phyloP scores from a whole-genome alignment of 2,888 invertebrate genomes.

The Megaustenia siamemsis region DNA sequence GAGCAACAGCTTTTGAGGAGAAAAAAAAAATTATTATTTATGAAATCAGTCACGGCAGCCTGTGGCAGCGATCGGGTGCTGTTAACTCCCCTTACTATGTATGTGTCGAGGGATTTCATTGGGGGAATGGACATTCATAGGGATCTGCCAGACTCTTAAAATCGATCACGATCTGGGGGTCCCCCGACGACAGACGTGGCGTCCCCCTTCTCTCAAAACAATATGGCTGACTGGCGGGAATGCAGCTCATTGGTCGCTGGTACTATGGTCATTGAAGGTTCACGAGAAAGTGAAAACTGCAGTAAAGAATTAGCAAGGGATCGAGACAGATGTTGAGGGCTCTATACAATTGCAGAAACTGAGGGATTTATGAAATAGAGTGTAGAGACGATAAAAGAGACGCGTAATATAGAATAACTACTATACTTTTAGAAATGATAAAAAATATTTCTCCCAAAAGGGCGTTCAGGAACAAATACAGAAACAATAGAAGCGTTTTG shows the following conservation, averaged over 20 bases:
- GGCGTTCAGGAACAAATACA: too few species aligned
- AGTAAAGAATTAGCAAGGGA: background rate
- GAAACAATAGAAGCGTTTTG: too few species aligned
- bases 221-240: constrained; percentile 24
- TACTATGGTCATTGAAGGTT: constrained; percentile 1
- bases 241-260: constrained; percentile 37
- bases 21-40: constrained; percentile 40
- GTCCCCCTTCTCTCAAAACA: background rate
- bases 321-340: too few species aligned
- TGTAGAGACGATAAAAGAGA: too few species aligned
- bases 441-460: too few species aligned
- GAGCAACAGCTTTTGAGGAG: background rate
- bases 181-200: constrained; percentile 19
- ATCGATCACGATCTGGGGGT: constrained; percentile 35
- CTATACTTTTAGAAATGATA: too few species aligned
- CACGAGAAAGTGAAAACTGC: background rate
- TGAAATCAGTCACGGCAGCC: constrained; percentile 19
- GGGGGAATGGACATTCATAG: constrained; percentile 43
- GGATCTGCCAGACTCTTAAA: constrained; percentile 44
- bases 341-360: too few species aligned
- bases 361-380: too few species aligned
- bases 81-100: constrained; percentile 16
- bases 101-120: constrained; percentile 36
- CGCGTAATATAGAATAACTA: too few species aligned
- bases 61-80: constrained; percentile 10